Evolutionary conservation across 1,140 invertebrate species (phyloP), one percentile per base, ranked within the genome.

Genomic region (Zaprionus ornatus): DNA sequence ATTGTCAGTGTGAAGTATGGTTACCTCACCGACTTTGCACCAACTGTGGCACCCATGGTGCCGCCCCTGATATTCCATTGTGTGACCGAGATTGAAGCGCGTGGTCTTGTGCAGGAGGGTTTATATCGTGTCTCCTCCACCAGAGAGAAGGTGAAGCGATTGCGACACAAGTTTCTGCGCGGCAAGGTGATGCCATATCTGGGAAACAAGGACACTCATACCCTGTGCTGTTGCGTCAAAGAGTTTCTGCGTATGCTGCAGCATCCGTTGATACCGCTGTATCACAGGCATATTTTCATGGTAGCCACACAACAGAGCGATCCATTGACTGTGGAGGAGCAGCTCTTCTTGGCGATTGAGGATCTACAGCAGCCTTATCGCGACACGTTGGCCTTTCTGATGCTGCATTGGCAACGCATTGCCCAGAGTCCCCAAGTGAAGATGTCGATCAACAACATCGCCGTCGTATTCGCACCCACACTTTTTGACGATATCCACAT

Each of bases 1-100:
- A 60, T 64, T 27, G 50, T 80, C 4, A 80, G 72, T 40, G 62
- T 63, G 29, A 90, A 94, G 72, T 92, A 96, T 93, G 96, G 96
- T n/a, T 94, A 94, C 15, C 95, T 98, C 82, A 95, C 95, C 29
- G 97, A 98, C 92, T 98, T 95, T 90, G 95, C 96, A 0, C 97
- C 98, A 7, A 93, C 93, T 55, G 94, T 95, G 4, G 94, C 96
- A 17, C 99, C 99, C 1, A 98, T 98, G 96, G 96, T 99, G 55
- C 99, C 99, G 7, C 96, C 97, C 0, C 87, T 99, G 3, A 95
- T 99, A 72, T 96, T 99, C 40, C 98, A 99, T 90, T 99, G 98
- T 91, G 95, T 99, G 17, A 98, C 97, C 80, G 98, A 99, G 59
- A 91, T 99, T 25, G 98, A 99, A 94, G 93, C 95, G 2, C 93